Conservation (phyloP, 2,113 vertebrate genomes). For the Columba livia region DNA sequence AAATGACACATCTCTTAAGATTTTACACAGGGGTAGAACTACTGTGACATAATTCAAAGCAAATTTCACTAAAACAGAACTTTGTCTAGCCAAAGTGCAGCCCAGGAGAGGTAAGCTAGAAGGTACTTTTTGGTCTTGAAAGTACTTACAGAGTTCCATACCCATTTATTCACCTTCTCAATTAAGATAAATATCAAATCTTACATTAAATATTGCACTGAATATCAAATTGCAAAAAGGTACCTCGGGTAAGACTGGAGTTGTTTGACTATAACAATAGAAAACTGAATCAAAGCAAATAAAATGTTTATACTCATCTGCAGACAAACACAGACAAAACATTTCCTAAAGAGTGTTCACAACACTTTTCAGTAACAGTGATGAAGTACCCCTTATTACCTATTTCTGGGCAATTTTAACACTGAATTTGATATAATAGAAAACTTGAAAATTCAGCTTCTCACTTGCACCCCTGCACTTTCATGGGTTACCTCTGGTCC, state of each 20-base stretch:
- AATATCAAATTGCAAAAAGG: background rate
- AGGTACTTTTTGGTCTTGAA: background rate
- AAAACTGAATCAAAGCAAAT: background rate
- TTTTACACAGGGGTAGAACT: background rate
- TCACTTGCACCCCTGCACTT: background rate
- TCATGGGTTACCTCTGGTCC: background rate
- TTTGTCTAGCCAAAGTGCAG: background rate
- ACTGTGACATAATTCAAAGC: background rate
- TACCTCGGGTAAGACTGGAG: background rate
- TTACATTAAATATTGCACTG: background rate
- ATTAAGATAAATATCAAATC: background rate
- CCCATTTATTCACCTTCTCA: background rate
- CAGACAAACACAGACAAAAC: background rate
- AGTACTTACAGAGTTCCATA: background rate
- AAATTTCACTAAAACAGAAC: background rate
- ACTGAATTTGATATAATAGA: background rate
- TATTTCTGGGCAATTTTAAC: background rate
- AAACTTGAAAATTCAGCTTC: background rate
- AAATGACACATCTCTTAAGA: background rate
- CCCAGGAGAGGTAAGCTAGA: background rate
- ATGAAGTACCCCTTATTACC: background rate
- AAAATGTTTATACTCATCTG: background rate
- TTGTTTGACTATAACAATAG: background rate
- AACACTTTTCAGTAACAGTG: background rate
- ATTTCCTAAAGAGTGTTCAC: background rate